Base-by-base conservation (phyloP, 2,113 vertebrate genomes). In the Scopus umbretta region DNA sequence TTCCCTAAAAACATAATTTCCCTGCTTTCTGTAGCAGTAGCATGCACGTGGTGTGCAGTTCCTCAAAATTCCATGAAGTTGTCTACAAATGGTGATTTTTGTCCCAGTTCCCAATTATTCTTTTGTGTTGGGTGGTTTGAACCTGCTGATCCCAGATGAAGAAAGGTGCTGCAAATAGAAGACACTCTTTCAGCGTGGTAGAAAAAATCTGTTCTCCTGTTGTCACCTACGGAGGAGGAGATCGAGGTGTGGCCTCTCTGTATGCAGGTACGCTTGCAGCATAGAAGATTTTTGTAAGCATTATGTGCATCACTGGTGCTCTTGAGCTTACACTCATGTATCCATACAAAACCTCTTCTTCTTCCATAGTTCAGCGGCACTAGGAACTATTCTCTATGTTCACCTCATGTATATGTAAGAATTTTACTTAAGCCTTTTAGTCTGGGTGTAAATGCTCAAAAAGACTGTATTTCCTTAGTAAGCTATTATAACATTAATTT, bases 391-490 rank as follows among this genome's bases (percentile, higher is more conserved):
- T 80, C 79, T 74, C 61, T 75, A 5, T 96, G 83, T 80, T 96
- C 47, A 92, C 14, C 22, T 91, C 70, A 66, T 81, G 85, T 85
- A 25, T 95, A 75, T 3, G 5, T 88, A 81, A 84, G 22, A 83
- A 70, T 97, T 90, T 80, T 79, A 26, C 89, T 90, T 61, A 75
- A 93, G 84, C 80, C 84, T 90, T 92, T 95, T 93, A 93, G 66
- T 90, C 75, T 88, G 88, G 34, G 63, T 95, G 63, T 96, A 96
- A 94, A 90, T 95, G 68, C 97, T 97, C 88, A 92, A 93, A 96
- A 94, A 53, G 56, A 43, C n/a, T 85, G 50, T 75, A 56, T 94
- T 97, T 97, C 96, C 81, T 47, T 91, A 88, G 80, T 88, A 95
- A 95, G 38, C 63, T 92, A 50, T 88, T 88, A 26, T 49, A 96